Evolutionary conservation across 2,888 invertebrate species (phyloP).

Genomic region (Willowsia nigromaculata): DNA sequence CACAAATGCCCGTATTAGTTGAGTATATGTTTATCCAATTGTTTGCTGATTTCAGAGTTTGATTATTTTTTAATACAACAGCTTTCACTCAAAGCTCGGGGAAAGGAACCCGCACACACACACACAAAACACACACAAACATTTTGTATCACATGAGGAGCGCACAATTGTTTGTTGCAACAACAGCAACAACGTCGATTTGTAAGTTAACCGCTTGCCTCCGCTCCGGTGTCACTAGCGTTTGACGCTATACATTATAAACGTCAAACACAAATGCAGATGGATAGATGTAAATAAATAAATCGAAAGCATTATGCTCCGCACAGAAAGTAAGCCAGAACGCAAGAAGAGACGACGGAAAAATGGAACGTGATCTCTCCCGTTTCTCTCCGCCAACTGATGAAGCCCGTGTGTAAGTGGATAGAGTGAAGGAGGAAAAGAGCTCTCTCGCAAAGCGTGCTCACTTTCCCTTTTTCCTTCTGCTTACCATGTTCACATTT

Average conservation of each 20-base stretch:
- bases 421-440: constrained; percentile 31
- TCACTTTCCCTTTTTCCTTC: constrained; percentile 16
- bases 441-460: constrained; percentile 39
- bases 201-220: constrained; percentile 31
- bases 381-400: constrained; percentile 71
- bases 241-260: constrained; percentile 47
- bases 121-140: background rate
- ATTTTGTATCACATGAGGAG: constrained; percentile 24
- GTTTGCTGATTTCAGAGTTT: constrained; percentile 27
- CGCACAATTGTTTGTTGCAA: background rate
- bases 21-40: background rate
- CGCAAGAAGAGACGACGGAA: constrained; percentile 56
- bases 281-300: constrained; percentile 54
- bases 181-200: constrained; percentile 5
- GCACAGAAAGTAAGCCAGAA: background rate
- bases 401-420: constrained; percentile 58
- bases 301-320: constrained; percentile 18
- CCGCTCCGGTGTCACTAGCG: constrained; percentile 16
- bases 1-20: background rate
- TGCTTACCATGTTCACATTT: constrained; percentile 22
- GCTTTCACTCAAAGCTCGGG: constrained; percentile 16
- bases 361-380: constrained; percentile 71
- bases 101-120: background rate
- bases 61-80: constrained; percentile 34
- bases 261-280: constrained; percentile 50